Base-by-base conservation (phyloP, 1,140 invertebrate species). In the Trachymyrmex cornetzi region DNA sequence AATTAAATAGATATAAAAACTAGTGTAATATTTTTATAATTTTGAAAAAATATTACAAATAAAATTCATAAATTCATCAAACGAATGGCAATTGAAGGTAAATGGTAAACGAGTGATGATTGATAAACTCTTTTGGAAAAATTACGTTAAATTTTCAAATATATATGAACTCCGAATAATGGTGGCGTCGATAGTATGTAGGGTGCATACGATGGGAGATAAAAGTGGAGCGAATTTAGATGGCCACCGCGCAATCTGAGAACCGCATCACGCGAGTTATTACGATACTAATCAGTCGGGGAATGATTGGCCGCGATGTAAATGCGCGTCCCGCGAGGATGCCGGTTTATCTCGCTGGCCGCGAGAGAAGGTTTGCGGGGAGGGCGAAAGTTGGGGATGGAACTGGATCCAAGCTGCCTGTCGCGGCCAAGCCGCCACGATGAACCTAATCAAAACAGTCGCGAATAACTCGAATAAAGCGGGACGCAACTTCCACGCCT, bases 371-470 rank as follows among this genome's bases (percentile, higher is more conserved):
- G 38, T 38, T 38, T 11, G 50, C 50, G n/a, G 6, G 27, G 6
- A 0, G 11, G 27, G 14, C 24, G 53, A 57, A 81, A 88, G 72
- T 82, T 87, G 53, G 14, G n/a, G 48, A 69, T 34, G 27, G 38
- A 77, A 61, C 30, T 57, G 50, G 38, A 85, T 85, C n/a, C 53
- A 38, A 63, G 34, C 27, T 22, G 74, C 22, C 55, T 66, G 81
- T 74, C 66, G 55, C 71, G 85, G 67, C 34, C 69, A 61, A 48
- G n/a, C 50, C 44, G 50, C 86, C 38, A 14, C 81, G 84, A 61
- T 82, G 89, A 90, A 90, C 88, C 89, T 88, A 91, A 91, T 88
- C 87, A 77, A 88, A 90, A 90, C 79, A 63, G 77, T 79, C 82
- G 61, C 66, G 67, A 88, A 48, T 81, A 82, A 59, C 50, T 69